Evolutionary conservation across 2,797 vertebrate genomes (phyloP).

Genomic region (Moxostoma hubbsi): DNA sequence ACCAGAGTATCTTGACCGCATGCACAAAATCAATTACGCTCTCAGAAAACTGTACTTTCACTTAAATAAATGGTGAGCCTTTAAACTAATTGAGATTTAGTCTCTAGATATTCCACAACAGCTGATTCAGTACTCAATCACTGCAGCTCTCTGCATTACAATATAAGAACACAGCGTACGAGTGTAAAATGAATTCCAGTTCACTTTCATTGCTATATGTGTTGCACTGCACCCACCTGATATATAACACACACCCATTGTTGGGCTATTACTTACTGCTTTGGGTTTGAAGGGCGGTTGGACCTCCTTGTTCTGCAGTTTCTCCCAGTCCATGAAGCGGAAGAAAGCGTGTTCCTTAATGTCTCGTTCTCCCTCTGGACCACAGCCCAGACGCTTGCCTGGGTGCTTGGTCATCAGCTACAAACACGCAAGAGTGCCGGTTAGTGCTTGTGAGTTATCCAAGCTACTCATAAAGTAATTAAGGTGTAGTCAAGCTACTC

Average conservation of each 20-base stretch:
- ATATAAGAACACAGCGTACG: not conserved
- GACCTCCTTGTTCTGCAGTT: slow-evolving; percentile 93
- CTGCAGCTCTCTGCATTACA: not conserved
- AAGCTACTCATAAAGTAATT: too few species aligned
- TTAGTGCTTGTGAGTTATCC: not conserved
- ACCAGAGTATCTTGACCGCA: not conserved
- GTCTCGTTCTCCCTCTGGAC: slow-evolving; percentile 93
- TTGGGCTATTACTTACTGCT: slow-evolving; percentile 84
- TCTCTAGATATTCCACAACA: not conserved
- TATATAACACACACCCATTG: not conserved
- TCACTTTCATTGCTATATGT: not conserved
- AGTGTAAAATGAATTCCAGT: too few species aligned
- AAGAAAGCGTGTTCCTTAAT: slow-evolving; percentile 98
- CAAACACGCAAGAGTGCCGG: not conserved
- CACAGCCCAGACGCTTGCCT: slow-evolving; percentile 92
- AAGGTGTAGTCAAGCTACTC: too few species aligned
- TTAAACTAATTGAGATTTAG: not conserved
- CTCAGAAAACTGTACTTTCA: not conserved
- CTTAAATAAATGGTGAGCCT: not conserved
- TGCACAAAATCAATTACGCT: not conserved
- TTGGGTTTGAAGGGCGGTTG: slow-evolving; percentile 98
- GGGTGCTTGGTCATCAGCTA: slow-evolving; percentile 99
- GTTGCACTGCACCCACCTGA: not conserved
- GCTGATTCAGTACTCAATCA: not conserved
- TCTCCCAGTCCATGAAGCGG: slow-evolving; percentile 99